Evolutionary conservation across 2,113 vertebrate genomes (phyloP), one percentile per base, ranked within the genome.

Genomic region (Sterrhoptilus dennistouni): DNA sequence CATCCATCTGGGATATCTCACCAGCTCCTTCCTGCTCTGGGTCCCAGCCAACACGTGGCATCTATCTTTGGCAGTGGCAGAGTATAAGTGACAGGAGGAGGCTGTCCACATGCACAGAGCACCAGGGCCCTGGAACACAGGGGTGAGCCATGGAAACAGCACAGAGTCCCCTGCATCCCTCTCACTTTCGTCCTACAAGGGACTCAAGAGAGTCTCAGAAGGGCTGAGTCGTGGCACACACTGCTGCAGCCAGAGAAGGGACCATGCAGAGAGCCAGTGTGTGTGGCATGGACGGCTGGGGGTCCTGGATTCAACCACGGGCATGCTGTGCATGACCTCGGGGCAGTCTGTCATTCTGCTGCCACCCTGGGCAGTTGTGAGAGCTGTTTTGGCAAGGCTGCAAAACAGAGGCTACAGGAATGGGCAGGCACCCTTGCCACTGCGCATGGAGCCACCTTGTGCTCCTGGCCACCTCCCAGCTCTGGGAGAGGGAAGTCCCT

Each of bases 191-290:
- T 52, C 57, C 22, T 33, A 16, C 3, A 0, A 9, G 57, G 31
- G 23, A 31, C 66, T 64, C 4, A 7, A 6, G 42, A 3, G 33
- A 16, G 13, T 61, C 38, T 25, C 84, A 18, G 61, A 11, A 22
- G 64, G 47, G 33, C 87, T 27, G 87, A n/a, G 44, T n/a, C 1
- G 0, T 0, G 0, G 49, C 45, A 31, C 42, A 36, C 8, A 0
- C 69, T 40, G 52, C 49, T 60, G 40, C 52, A 4, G 44, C 40
- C 0, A 0, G 49, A 25, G 59, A 16, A 52, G 63, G 64, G 59
- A 47, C 36, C 3, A 0, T 8, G 69, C 4, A 4, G 38, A 5
- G 42, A 63, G 44, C 42, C 0, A 0, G 25, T 6, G 76, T 6
- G 76, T 61, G 42, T 24, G 80, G 53, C 6, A 0, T 12, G 2